phyloP scores from a whole-genome alignment of 2,888 invertebrate genomes.

The Onthophagus sagittarius region DNA sequence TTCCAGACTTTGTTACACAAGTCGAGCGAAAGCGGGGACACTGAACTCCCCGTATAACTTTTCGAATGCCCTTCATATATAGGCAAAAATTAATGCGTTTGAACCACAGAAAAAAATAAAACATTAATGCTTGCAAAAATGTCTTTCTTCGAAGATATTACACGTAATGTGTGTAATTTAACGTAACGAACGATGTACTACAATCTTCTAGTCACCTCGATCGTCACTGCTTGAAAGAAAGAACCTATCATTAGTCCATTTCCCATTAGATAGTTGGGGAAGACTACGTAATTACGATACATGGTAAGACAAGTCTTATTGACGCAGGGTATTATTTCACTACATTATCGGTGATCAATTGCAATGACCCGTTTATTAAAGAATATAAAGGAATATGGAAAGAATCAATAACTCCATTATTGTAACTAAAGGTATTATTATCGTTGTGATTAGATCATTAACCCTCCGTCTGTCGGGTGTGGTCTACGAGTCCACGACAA shows the following conservation, averaged over 20 bases:
- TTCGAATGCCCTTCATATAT: neutral
- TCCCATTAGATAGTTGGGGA: neutral
- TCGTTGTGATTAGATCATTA: no score
- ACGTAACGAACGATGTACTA: neutral
- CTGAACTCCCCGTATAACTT: neutral
- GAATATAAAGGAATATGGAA: constrained; percentile 18
- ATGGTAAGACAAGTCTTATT: neutral
- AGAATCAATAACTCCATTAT: neutral
- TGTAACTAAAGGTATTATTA: neutral
- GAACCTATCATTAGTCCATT: neutral
- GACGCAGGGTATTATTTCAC: constrained; percentile 25
- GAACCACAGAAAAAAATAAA: no score
- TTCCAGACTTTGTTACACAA: neutral
- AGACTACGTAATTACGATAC: neutral
- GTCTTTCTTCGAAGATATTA: neutral
- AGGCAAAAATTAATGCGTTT: no score
- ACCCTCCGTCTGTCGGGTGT: no score
- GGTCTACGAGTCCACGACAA: no score
- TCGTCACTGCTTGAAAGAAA: neutral
- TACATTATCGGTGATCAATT: constrained; percentile 25
- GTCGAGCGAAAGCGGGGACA: neutral
- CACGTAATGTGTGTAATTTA: neutral
- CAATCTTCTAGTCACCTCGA: neutral
- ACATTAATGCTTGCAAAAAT: neutral
- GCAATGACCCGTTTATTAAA: constrained; percentile 23